phyloP scores from a whole-genome alignment of 1,140 invertebrate species.

The Yoshiicerus persimilis region DNA sequence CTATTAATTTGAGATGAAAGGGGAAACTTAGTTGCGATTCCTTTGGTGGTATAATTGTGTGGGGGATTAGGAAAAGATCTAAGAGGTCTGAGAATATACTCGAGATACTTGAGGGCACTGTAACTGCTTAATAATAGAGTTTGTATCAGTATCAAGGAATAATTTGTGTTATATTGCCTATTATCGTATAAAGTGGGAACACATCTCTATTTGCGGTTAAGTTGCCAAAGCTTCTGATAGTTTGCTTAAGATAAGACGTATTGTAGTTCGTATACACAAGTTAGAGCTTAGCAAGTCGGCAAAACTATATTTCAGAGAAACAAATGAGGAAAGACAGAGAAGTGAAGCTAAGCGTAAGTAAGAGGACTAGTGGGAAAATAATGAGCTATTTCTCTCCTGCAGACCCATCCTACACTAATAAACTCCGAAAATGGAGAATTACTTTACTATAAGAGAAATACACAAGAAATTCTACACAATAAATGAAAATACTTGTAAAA shows the following conservation, averaged over 20 bases:
- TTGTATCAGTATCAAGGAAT: too few relatives aligned
- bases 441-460: neutral
- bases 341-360: neutral
- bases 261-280: neutral
- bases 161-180: too few relatives aligned
- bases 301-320: neutral
- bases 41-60: neutral
- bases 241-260: neutral
- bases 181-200: too few relatives aligned
- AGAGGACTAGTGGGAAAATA: conserved; percentile 3
- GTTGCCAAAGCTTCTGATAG: neutral
- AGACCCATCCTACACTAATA: neutral
- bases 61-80: neutral
- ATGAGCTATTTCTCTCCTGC: neutral
- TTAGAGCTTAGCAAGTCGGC: neutral
- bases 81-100: neutral
- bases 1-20: too few relatives aligned
- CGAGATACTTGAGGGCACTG: neutral
- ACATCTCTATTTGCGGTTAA: neutral
- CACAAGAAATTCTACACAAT: neutral
- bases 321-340: neutral
- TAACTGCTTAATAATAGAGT: too few relatives aligned
- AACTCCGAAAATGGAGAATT: neutral
- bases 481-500: neutral
- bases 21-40: neutral